Evolutionary conservation across 1,140 invertebrate species (phyloP).

Genomic region (Procambarus virginalis): DNA sequence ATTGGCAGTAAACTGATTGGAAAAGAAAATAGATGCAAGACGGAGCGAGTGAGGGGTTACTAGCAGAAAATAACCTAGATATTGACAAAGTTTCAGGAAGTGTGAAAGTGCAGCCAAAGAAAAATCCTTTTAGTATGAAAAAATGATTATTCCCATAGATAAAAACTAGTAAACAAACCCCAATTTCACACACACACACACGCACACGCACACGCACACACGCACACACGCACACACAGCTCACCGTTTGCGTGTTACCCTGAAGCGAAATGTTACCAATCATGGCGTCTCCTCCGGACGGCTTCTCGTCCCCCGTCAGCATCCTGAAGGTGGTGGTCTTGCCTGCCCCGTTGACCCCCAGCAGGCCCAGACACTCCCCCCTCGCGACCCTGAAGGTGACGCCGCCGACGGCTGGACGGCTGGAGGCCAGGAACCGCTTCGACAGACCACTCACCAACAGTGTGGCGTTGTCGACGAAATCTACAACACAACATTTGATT

Average conservation of each 20-base stretch:
- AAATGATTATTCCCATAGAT: too few species aligned
- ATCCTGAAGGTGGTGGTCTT: slow-evolving; percentile 91
- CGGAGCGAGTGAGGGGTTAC: too few species aligned
- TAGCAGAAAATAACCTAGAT: too few species aligned
- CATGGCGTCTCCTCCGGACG: slow-evolving; percentile 66
- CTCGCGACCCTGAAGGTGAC: slow-evolving; percentile 82
- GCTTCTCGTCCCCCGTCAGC: slow-evolving; percentile 69
- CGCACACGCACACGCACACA: too few species aligned
- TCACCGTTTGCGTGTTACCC: slow-evolving; percentile 31
- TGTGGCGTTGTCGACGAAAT: slow-evolving; percentile 9
- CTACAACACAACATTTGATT: neutral
- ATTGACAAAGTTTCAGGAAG: too few species aligned
- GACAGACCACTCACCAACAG: slow-evolving; percentile 59
- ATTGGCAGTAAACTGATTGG: too few species aligned
- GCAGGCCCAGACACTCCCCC: slow-evolving; percentile 89
- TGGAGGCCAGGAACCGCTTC: slow-evolving; percentile 67
- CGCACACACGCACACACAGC: too few species aligned
- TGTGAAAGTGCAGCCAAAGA: too few species aligned
- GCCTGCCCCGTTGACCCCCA: slow-evolving; percentile 90
- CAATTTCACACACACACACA: too few species aligned
- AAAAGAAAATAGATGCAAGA: too few species aligned
- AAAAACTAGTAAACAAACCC: too few species aligned
- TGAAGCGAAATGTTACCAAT: slow-evolving; percentile 69
- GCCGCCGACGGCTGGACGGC: slow-evolving; percentile 79
- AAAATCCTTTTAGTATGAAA: too few species aligned